phyloP scores from a whole-genome alignment of 2,797 vertebrate species.

The Enteromius trimaculatus region DNA sequence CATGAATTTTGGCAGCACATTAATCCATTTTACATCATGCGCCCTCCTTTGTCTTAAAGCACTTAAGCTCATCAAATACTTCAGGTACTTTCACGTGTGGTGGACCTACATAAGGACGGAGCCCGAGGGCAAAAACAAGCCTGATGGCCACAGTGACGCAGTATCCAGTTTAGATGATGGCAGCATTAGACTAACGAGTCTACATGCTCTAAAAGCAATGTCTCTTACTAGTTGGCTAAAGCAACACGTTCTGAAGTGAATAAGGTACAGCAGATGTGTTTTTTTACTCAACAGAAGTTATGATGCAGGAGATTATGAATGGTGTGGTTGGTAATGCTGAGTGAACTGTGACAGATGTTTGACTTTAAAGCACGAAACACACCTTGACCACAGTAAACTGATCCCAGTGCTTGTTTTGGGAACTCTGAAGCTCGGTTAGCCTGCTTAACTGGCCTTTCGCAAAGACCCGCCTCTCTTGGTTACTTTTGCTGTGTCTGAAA shows the following conservation, averaged over 20 bases:
- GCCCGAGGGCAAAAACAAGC: neutral
- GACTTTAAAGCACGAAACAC: neutral
- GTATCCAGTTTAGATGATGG: neutral
- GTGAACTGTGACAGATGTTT: neutral
- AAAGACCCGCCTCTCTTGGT: neutral
- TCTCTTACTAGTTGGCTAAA: neutral
- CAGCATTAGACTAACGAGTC: neutral
- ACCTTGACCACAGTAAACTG: neutral
- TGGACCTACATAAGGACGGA: conserved; percentile 9
- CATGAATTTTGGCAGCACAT: neutral
- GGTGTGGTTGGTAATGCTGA: neutral
- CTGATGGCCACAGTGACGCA: neutral
- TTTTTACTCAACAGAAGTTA: neutral
- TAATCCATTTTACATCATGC: neutral
- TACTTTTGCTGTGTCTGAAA: neutral
- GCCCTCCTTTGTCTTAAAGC: neutral
- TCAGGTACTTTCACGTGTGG: neutral
- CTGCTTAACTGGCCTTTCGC: neutral
- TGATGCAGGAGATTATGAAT: neutral
- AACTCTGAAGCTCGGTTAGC: neutral
- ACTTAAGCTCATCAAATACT: conserved; percentile 9
- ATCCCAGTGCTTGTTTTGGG: neutral
- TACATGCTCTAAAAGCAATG: neutral
- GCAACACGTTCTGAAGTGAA: neutral
- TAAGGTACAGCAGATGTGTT: neutral